A percentile compares a stretch with the other conserved stretches of the same genome.
phyloP scores from a whole-genome alignment of 2,888 invertebrate genomes.

The Dexiosoma caninum region DNA sequence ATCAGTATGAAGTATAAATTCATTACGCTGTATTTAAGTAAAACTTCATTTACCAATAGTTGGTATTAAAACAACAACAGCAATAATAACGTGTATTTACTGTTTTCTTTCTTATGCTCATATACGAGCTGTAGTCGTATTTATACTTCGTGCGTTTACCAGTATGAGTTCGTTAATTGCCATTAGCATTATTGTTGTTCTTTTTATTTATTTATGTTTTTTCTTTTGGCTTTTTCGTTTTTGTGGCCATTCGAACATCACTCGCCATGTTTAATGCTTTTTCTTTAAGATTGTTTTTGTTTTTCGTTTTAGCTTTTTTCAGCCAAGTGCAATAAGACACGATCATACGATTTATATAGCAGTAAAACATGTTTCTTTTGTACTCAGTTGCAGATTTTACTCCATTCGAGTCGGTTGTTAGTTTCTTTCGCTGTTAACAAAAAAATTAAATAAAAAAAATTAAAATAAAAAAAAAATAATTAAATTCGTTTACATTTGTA shows the following conservation, averaged over 20 bases:
- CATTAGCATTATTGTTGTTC: too few relatives aligned
- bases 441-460: conserved; percentile 7
- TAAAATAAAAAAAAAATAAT: too few relatives aligned
- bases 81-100: conserved; percentile 4
- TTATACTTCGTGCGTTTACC: conserved; percentile 2
- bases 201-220: too few relatives aligned
- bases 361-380: conserved; percentile 74
- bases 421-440: conserved; percentile 5
- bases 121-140: conserved; percentile 11
- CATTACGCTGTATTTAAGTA: conserved; percentile 13
- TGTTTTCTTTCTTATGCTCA: conserved; percentile 4
- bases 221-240: conserved; percentile 26
- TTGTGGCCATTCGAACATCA: conserved; percentile 2
- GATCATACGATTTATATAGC: conserved; percentile 72
- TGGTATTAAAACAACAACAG: background rate
- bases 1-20: conserved; percentile 16
- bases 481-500: conserved; percentile 17
- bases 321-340: conserved; percentile 35
- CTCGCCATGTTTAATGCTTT: conserved; percentile 20
- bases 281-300: conserved; percentile 13
- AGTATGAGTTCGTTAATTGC: conserved; percentile 44
- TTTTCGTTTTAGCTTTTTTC: background rate
- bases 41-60: conserved; percentile 37
- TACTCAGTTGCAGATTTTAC: conserved; percentile 76
- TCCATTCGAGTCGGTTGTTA: conserved; percentile 67